phyloP scores from a whole-genome alignment of 2,113 vertebrate species.

The Mormyrus iriodes region DNA sequence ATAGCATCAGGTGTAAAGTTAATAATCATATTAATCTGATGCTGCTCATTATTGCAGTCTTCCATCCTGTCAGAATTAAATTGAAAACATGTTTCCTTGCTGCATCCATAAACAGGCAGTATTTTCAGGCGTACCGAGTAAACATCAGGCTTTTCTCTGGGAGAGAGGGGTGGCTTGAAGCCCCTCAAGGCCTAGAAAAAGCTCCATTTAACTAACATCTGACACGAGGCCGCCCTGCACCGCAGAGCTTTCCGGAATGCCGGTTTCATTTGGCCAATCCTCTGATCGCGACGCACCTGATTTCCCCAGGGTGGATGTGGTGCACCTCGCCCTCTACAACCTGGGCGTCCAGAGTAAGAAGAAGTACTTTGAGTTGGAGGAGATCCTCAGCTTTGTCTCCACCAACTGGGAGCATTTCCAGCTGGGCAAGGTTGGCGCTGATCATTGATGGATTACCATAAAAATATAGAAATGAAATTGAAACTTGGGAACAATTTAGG shows the following conservation, averaged over 20 bases:
- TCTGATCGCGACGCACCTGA: background rate
- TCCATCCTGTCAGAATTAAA: background rate
- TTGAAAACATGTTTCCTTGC: background rate
- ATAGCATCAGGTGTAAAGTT: background rate
- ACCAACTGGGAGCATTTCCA: constrained; percentile 87
- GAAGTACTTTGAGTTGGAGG: constrained; percentile 94
- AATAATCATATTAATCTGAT: background rate
- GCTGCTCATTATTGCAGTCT: background rate
- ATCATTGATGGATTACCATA: background rate
- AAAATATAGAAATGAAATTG: background rate
- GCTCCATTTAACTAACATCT: background rate
- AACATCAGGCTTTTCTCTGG: background rate
- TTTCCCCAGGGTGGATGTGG: constrained; percentile 79
- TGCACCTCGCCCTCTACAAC: constrained; percentile 91
- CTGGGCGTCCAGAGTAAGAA: constrained; percentile 92
- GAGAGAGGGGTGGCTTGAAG: background rate
- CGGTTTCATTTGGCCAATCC: background rate
- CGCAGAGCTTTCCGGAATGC: background rate
- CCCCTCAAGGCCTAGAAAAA: too few species aligned
- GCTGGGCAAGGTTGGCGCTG: constrained; percentile 77
- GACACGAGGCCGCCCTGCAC: background rate
- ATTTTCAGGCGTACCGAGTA: background rate
- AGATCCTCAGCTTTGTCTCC: constrained; percentile 84
- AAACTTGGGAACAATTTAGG: background rate
- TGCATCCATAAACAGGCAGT: background rate